Base-by-base conservation (phyloP, 2,888 invertebrate species). In the Oscheius onirici region DNA sequence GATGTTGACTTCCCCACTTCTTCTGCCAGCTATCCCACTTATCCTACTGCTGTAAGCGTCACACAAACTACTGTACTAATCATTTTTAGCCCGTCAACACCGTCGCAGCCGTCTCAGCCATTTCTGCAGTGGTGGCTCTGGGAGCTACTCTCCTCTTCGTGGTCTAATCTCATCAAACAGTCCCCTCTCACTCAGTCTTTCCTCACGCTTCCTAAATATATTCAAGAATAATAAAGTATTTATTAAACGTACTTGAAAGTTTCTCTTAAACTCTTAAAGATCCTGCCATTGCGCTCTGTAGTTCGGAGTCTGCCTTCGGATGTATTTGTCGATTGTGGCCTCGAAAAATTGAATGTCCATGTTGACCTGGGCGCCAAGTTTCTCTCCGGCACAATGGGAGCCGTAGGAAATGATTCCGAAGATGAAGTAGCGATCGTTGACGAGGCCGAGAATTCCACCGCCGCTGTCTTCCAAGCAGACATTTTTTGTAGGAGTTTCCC, bases 291-390 rank as follows among this genome's bases (percentile, higher is more conserved):
- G 8, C 1, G 24, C 10, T 15, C 34, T 17, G 13, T 22, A 43
- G 15, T 60, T 41, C 44, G 41, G 22, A 2, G 43, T 20, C 43
- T 60, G 41, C 20, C 0, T 41, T 8, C 22, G 2, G 1, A 60
- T 43, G 43, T 22, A 60, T 43, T 60, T 60, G 22, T 60, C 60
- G 43, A 60, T 60, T 0, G 60, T 60, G 5, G 60, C 60, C 44
- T 40, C 17, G 60, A 17, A 60, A 43, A 60, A 43, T 20, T 60
- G 20, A 1, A 60, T 15, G 41, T 60, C 44, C 20, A 43, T 60
- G 41, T 44, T 60, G 1, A 60, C 28, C 11, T 28, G 55, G 11
- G 28, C 55, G 28, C 34, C 34, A 8, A 6, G 34, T 3, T 6
- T 3, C 0, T 34, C 5, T 34, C 17, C 49, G 15, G 15, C 49